These are phyloP conservation scores for Recurvirostra avosetta DNA, from an alignment of 2,113 vertebrate genomes.

Conservation along the genomic window DNA sequence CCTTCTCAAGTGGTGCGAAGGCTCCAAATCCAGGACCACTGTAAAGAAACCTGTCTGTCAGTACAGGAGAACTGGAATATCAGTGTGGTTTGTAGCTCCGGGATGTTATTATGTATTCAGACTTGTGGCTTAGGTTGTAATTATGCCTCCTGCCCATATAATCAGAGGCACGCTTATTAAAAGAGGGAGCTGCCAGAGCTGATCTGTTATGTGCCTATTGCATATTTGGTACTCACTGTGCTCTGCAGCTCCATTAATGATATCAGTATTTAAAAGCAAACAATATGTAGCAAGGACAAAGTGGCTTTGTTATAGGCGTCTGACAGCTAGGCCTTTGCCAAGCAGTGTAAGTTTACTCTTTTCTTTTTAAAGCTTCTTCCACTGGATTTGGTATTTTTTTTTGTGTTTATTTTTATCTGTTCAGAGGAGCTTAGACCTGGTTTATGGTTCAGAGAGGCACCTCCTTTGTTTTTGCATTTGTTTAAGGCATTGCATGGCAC, in stretches of 20 bases:
- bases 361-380: not conserved
- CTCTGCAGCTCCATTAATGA: not conserved
- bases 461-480: not conserved
- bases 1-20: no score
- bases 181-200: not conserved
- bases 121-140: no score
- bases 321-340: not conserved
- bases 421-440: not conserved
- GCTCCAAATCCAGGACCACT: not conserved
- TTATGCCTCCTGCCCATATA: not conserved
- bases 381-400: not conserved
- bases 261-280: slow-evolving; percentile 16
- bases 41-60: accelerated
- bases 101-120: not conserved
- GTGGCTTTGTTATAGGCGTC: not conserved
- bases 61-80: not conserved
- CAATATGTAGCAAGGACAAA: slow-evolving; percentile 5
- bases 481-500: not conserved
- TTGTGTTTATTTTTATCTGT: not conserved
- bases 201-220: not conserved
- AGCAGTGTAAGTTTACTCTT: not conserved
- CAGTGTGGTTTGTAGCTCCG: not conserved
- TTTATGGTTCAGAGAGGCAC: not conserved
- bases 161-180: not conserved
- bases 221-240: not conserved